These are phyloP conservation scores for Boloria euphrosyne DNA, from an alignment of 2,888 invertebrate species.

Conservation along the genomic window DNA sequence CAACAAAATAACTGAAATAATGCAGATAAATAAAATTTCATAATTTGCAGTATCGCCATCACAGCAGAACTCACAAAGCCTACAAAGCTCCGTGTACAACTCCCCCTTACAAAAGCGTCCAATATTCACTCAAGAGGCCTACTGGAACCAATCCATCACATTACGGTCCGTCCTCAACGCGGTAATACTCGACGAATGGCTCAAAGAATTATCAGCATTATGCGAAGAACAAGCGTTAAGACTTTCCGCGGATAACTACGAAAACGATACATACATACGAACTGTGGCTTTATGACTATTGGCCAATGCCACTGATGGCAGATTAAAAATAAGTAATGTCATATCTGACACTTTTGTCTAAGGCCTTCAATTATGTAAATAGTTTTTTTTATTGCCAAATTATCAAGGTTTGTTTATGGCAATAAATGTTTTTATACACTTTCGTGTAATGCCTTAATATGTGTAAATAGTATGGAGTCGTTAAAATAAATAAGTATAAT, in stretches of 20 bases:
- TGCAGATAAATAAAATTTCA: too few species aligned
- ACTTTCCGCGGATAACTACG: slow-evolving; percentile 59
- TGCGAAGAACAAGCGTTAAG: slow-evolving; percentile 94
- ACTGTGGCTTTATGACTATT: slow-evolving; percentile 75
- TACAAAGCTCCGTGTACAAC: slow-evolving; percentile 46
- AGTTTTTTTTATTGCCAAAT: background rate
- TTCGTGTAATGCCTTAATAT: slow-evolving; percentile 5
- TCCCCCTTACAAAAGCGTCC: slow-evolving; percentile 58
- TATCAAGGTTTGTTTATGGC: slow-evolving; percentile 12
- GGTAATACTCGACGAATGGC: slow-evolving; percentile 96
- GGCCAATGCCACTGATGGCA: slow-evolving; percentile 54
- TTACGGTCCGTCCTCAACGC: slow-evolving; percentile 82
- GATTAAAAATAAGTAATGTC: slow-evolving; percentile 43
- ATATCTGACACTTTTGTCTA: slow-evolving; percentile 39
- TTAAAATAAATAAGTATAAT: too few species aligned
- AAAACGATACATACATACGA: slow-evolving; percentile 65
- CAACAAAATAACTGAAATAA: too few species aligned
- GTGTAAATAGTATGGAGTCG: slow-evolving; percentile 1
- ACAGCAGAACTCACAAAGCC: slow-evolving; percentile 51
- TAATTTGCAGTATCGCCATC: slow-evolving; percentile 50
- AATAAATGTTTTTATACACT: slow-evolving; percentile 17
- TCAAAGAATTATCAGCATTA: slow-evolving; percentile 96
- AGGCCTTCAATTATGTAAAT: slow-evolving; percentile 11
- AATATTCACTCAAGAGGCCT: slow-evolving; percentile 69
- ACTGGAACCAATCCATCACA: slow-evolving; percentile 74